Evolutionary conservation across 2,888 invertebrate species (phyloP), one percentile per base, ranked within the genome.

Genomic region (Tupiocoris notatus): DNA sequence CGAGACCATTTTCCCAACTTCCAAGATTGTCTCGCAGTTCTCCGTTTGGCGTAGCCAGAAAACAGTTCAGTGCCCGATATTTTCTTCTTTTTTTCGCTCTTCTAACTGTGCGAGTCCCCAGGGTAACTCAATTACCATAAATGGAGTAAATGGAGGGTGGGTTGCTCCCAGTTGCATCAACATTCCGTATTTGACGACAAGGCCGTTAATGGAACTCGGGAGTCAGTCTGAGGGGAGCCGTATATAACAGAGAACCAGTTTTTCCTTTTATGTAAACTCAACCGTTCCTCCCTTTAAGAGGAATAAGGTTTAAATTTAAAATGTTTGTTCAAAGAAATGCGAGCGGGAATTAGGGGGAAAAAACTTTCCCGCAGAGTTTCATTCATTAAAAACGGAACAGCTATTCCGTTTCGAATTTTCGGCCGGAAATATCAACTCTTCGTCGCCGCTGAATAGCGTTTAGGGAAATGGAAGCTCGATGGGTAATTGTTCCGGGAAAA

Each of bases 121-220:
- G 59, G 18, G 59, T 59, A 17, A 59, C 59, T 59, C 20, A 18
- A 59, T 59, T 59, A 59, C 59, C 59, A 59, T 59, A 59, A 59
- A 59, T 18, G 59, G 59, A 18, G 59, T 59, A 59, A 59, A 59
- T 59, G 59, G 59, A 59, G 59, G 59, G 59, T 59, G 18, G 39
- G 39, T 39, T 39, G 59, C 20, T 18, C 59, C 59, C 59, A 59
- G 59, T 59, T 59, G 59, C 59, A 59, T 59, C 59, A 59, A 59
- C 59, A 59, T 18, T 59, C 59, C 59, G 59, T 59, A 59, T 59
- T 59, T 59, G 59, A 59, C 59, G 59, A 59, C 59, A 59, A 59
- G 17, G 59, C 59, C 59, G 59, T 59, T 59, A 59, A 59, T 59
- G 59, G 59, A 59, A 59, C 59, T 59, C 59, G 18, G 59, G 17